Conservation (phyloP, 2,888 invertebrate species). For the Noctua fimbriata region DNA sequence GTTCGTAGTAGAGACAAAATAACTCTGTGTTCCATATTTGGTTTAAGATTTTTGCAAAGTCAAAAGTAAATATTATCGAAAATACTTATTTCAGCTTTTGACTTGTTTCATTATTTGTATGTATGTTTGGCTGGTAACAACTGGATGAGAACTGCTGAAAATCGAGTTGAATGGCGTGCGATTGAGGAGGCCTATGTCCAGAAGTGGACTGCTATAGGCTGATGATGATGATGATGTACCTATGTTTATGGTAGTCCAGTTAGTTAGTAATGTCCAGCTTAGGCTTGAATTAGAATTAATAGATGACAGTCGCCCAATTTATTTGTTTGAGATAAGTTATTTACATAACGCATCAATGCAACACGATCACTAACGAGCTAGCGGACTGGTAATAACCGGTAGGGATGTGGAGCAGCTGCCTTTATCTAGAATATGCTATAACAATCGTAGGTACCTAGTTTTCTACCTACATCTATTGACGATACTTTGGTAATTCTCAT, state of each 20-base stretch:
- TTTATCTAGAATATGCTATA: constrained; percentile 74
- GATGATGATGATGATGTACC: no score
- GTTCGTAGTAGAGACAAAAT: not conserved
- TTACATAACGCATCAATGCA: constrained; percentile 66
- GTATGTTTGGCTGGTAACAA: no score
- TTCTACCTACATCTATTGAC: constrained; percentile 32
- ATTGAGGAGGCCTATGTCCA: no score
- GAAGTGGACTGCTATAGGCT: no score
- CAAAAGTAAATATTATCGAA: not conserved
- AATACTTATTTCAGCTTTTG: not conserved
- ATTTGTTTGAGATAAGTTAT: constrained; percentile 44
- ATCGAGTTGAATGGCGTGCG: no score
- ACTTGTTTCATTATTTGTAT: not conserved
- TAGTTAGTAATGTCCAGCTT: not conserved
- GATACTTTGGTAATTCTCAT: not conserved
- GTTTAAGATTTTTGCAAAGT: not conserved
- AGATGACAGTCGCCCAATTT: constrained; percentile 21
- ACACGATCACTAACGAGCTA: constrained; percentile 73
- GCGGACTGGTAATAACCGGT: constrained; percentile 81
- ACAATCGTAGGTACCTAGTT: constrained; percentile 38
- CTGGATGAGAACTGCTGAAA: no score
- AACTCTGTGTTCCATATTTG: not conserved
- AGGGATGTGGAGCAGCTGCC: constrained; percentile 82
- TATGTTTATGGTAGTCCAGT: not conserved
- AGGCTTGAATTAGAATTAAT: constrained; percentile 31